Evolutionary conservation across 1,140 invertebrate species (phyloP).

Genomic region (Heliothis subflexa): DNA sequence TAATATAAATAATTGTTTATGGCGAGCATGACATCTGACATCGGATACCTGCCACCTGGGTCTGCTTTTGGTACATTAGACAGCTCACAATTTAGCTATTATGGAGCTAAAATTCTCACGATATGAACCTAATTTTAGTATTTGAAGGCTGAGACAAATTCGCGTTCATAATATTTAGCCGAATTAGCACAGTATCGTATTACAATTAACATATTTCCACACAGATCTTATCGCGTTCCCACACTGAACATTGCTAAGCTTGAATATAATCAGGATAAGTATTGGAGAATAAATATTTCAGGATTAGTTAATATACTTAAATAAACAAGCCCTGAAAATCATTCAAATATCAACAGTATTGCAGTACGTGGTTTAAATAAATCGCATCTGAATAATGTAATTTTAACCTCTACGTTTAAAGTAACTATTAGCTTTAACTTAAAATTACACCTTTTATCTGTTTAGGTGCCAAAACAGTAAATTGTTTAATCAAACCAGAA

Average conservation of each 20-base stretch:
- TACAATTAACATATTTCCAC: slow-evolving; percentile 5
- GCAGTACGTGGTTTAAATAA: not conserved
- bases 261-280: not conserved
- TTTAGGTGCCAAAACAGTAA: slow-evolving; percentile 3
- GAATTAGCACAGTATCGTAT: not conserved
- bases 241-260: not conserved
- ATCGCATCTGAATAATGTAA: not conserved
- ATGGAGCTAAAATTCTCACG: slow-evolving; percentile 4
- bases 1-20: not conserved
- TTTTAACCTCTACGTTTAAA: too few species aligned
- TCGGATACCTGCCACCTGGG: slow-evolving; percentile 7
- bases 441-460: too few species aligned
- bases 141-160: slow-evolving; percentile 18
- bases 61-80: not conserved
- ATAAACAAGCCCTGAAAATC: not conserved
- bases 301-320: not conserved
- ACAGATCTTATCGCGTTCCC: slow-evolving; percentile 2
- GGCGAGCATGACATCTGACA: not conserved
- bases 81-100: not conserved
- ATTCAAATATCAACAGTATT: not conserved
- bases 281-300: not conserved
- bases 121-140: slow-evolving; percentile 1
- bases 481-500: slow-evolving; percentile 8
- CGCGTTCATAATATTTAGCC: not conserved
- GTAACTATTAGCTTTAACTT: too few species aligned